phyloP scores from a whole-genome alignment of 2,797 vertebrate genomes.

The Ctenopoma multispine region DNA sequence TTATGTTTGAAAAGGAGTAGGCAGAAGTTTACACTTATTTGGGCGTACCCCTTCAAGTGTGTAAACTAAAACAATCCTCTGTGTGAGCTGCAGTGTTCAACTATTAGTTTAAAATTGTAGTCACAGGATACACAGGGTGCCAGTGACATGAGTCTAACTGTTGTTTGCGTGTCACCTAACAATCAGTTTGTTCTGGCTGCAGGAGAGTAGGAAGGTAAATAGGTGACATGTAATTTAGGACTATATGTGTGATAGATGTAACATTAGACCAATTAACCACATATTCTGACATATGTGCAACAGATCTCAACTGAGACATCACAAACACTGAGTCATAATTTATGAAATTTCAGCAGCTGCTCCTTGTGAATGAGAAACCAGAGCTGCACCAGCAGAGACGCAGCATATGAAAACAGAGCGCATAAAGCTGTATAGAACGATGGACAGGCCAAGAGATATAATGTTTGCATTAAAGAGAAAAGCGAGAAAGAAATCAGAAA shows the following conservation, averaged over 20 bases:
- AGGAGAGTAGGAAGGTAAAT: background rate
- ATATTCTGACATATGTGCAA: background rate
- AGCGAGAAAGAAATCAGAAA: background rate
- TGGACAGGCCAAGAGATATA: background rate
- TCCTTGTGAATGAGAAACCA: conserved; percentile 3
- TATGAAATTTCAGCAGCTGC: conserved; percentile 13
- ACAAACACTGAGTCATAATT: conserved; percentile 5
- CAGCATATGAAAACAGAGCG: background rate
- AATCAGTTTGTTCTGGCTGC: background rate
- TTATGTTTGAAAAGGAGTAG: too few relatives aligned
- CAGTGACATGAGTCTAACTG: conserved; percentile 3
- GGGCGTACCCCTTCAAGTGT: too few relatives aligned
- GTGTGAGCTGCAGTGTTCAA: too few relatives aligned
- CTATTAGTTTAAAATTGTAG: too few relatives aligned
- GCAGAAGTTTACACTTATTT: too few relatives aligned
- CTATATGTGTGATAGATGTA: background rate
- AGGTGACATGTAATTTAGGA: background rate
- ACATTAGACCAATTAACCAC: background rate
- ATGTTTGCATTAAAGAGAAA: background rate
- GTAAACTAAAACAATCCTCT: too few relatives aligned
- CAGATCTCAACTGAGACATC: background rate
- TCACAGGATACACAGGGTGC: too few relatives aligned
- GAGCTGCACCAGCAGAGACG: conserved; percentile 2
- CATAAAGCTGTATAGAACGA: background rate
- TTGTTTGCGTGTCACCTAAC: background rate